Percentiles rank a stretch among this genome's conserved stretches.
These are phyloP conservation scores for Catamblyrhynchus diadema DNA, from an alignment of 2,797 vertebrate species.

Conservation along the genomic window DNA sequence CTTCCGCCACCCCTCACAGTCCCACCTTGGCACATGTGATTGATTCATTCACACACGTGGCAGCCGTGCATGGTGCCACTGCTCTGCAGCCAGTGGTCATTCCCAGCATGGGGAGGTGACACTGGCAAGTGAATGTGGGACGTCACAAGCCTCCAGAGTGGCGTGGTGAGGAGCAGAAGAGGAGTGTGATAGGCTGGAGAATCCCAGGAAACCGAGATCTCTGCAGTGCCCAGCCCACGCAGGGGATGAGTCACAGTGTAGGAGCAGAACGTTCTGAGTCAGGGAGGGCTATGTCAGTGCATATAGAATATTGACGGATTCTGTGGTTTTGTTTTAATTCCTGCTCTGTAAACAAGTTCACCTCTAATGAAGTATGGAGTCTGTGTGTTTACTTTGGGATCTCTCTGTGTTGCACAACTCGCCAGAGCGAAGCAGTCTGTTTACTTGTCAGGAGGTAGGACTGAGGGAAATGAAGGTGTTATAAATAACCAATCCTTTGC, in stretches of 20 bases:
- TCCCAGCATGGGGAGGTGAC: not conserved
- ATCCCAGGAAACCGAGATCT: not conserved
- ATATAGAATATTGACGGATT: not conserved
- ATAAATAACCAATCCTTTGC: constrained; percentile 27
- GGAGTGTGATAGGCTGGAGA: not conserved
- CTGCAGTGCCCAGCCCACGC: not conserved
- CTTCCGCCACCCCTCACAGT: not conserved
- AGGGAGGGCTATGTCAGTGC: not conserved
- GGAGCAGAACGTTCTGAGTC: not conserved
- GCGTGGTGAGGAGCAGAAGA: not conserved
- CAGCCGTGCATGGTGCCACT: accelerated
- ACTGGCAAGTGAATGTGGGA: not conserved
- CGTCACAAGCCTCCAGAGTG: accelerated
- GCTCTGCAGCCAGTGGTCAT: not conserved
- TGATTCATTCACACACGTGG: not conserved
- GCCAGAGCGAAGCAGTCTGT: not conserved
- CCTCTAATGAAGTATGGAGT: constrained; percentile 23
- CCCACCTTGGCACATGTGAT: constrained; percentile 6
- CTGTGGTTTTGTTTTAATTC: not conserved
- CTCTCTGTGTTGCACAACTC: constrained; percentile 33
- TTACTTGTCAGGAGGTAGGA: constrained; percentile 24
- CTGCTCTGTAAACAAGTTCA: constrained; percentile 34
- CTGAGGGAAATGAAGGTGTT: constrained; percentile 5
- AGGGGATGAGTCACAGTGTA: not conserved
- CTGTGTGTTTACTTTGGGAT: constrained; percentile 26